These are phyloP conservation scores for Phrynocephalus versicolor DNA, from an alignment of 2,113 vertebrate genomes.

Conservation along the genomic window DNA sequence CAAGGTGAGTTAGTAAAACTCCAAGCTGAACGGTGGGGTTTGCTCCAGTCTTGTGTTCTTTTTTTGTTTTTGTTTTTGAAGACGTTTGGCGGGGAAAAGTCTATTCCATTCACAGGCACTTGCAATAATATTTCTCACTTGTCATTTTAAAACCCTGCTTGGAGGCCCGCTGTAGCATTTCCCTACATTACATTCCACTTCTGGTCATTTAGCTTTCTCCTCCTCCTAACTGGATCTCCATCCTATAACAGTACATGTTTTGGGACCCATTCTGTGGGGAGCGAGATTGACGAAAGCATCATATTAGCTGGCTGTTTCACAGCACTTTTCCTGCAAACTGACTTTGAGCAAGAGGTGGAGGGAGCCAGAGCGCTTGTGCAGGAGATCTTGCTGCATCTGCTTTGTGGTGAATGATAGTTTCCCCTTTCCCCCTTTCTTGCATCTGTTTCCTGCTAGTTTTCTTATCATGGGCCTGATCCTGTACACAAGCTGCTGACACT, in stretches of 20 bases:
- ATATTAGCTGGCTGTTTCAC: conserved; percentile 30
- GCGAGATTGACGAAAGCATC: conserved; percentile 27
- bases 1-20: conserved; percentile 80
- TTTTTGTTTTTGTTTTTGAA: not conserved
- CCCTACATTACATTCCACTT: conserved; percentile 2
- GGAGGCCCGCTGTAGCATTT: conserved; percentile 3
- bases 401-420: conserved; percentile 59
- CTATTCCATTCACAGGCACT: conserved; percentile 12
- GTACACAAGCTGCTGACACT: conserved; percentile 93
- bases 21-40: not conserved
- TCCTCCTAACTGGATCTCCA: not conserved
- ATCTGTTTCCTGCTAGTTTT: conserved; percentile 82
- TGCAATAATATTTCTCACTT: conserved; percentile 2
- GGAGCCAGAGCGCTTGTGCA: conserved; percentile 13
- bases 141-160: conserved; percentile 23
- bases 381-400: conserved; percentile 15
- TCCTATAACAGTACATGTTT: not conserved
- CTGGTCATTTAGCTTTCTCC: conserved; percentile 17
- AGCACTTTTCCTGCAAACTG: conserved; percentile 35
- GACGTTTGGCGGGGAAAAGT: conserved; percentile 5
- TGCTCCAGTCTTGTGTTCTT: not conserved
- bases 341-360: conserved; percentile 30
- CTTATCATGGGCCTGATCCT: conserved; percentile 93
- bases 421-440: conserved; percentile 53
- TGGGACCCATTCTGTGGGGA: conserved; percentile 9